Conservation (phyloP, 2,888 invertebrate species). For the Polylopha cassiicola region DNA sequence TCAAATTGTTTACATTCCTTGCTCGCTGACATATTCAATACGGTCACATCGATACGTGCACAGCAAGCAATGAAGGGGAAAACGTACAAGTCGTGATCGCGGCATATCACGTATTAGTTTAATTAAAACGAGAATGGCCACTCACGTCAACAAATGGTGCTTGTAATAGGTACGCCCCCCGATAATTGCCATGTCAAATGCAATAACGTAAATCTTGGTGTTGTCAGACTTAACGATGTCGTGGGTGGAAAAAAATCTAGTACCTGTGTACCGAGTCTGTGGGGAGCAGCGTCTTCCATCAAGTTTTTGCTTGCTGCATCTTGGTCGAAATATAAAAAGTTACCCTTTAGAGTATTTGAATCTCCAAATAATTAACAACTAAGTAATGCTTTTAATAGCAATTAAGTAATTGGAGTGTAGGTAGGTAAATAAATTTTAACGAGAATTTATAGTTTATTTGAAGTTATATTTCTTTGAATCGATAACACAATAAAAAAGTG, state of each 20-base stretch:
- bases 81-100: constrained; percentile 31
- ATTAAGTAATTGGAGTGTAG: too few species aligned
- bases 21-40: constrained; percentile 16
- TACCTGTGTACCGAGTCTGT: too few species aligned
- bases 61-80: constrained; percentile 14
- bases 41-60: constrained; percentile 14
- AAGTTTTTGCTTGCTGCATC: too few species aligned
- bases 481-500: too few species aligned
- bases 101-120: constrained; percentile 29
- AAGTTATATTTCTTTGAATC: too few species aligned
- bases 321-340: too few species aligned
- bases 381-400: too few species aligned
- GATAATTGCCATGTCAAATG: constrained; percentile 36
- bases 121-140: constrained; percentile 26
- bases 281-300: too few species aligned
- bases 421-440: too few species aligned
- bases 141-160: constrained; percentile 20
- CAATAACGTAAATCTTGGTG: constrained; percentile 31
- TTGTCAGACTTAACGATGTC: constrained; percentile 24
- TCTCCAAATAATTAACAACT: too few species aligned
- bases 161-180: constrained; percentile 27
- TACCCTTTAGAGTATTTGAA: too few species aligned
- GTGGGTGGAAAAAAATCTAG: constrained; percentile 10
- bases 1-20: constrained; percentile 29
- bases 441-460: too few species aligned